Percentiles rank a stretch among this genome's conserved stretches.
phyloP scores from a whole-genome alignment of 2,113 vertebrate species.

The Brevimyrus niger region DNA sequence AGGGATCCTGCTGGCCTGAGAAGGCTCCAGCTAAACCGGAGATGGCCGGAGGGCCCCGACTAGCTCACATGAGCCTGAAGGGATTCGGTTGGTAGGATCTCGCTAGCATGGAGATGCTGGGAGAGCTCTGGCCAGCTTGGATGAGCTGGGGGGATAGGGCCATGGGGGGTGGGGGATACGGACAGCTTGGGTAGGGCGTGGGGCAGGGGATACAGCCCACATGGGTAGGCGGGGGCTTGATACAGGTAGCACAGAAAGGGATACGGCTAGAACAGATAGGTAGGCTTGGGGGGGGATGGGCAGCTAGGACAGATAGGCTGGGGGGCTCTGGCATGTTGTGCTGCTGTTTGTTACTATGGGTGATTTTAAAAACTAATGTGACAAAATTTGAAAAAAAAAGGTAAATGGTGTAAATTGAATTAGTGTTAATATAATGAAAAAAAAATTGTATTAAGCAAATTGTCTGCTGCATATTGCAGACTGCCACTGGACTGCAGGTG shows the following conservation, averaged over 20 bases:
- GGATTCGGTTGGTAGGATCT: background rate
- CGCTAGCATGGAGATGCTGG: background rate
- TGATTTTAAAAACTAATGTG: background rate
- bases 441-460: slow-evolving; percentile 4
- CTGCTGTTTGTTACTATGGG: background rate
- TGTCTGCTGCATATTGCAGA: background rate
- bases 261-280: too few relatives aligned
- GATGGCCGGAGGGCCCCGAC: background rate
- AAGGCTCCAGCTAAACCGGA: background rate
- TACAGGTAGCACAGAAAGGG: too few relatives aligned
- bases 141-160: background rate
- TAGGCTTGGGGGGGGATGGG: background rate
- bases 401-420: slow-evolving; percentile 1
- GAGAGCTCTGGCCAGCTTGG: background rate
- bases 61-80: background rate
- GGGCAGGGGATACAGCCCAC: too few relatives aligned
- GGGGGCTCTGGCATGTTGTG: background rate
- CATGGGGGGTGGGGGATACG: too few relatives aligned
- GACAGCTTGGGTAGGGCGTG: background rate
- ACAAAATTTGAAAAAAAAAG: background rate
- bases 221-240: too few relatives aligned
- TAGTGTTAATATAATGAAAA: background rate
- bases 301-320: background rate
- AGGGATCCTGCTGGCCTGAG: background rate
- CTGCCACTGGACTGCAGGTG: background rate